Conservation (phyloP, 1,140 invertebrate species). For the Homarus americanus region DNA sequence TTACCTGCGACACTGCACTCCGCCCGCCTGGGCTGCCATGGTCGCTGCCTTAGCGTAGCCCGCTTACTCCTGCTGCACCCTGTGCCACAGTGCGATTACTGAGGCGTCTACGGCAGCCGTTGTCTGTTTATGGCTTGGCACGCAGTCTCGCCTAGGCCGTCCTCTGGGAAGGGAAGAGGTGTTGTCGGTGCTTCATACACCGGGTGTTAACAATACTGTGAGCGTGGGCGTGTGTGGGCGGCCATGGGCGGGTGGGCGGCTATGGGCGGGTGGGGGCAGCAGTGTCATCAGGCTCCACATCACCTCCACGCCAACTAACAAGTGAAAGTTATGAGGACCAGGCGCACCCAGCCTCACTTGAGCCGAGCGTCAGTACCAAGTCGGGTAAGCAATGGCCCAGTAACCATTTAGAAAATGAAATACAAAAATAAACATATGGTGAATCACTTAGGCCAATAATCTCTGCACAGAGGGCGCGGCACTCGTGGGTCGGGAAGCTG, state of each 20-base stretch:
- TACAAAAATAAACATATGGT: constrained; percentile 66
- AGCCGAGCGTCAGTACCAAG: constrained; percentile 30
- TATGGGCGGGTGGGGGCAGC: constrained; percentile 30
- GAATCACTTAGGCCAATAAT: constrained; percentile 54
- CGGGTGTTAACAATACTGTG: constrained; percentile 67
- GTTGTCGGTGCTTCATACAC: constrained; percentile 69
- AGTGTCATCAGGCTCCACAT: constrained; percentile 41
- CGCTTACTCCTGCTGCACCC: neutral
- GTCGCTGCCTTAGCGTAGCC: constrained; percentile 14
- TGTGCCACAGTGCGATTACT: neutral
- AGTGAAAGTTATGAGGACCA: constrained; percentile 41
- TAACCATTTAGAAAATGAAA: constrained; percentile 55
- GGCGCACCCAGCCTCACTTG: constrained; percentile 47
- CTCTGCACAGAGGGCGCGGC: constrained; percentile 57
- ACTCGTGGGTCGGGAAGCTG: constrained; percentile 48
- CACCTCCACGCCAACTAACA: constrained; percentile 55
- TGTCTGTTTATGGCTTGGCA: neutral
- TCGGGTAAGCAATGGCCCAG: constrained; percentile 43
- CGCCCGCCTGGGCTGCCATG: constrained; percentile 29
- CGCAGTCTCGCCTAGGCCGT: constrained; percentile 8
- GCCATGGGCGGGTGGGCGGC: constrained; percentile 45
- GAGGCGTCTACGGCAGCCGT: neutral
- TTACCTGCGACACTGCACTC: constrained; percentile 23
- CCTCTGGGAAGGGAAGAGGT: constrained; percentile 51
- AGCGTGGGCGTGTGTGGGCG: constrained; percentile 69